Base-by-base conservation (phyloP, 2,113 vertebrate genomes). In the Naja naja region DNA sequence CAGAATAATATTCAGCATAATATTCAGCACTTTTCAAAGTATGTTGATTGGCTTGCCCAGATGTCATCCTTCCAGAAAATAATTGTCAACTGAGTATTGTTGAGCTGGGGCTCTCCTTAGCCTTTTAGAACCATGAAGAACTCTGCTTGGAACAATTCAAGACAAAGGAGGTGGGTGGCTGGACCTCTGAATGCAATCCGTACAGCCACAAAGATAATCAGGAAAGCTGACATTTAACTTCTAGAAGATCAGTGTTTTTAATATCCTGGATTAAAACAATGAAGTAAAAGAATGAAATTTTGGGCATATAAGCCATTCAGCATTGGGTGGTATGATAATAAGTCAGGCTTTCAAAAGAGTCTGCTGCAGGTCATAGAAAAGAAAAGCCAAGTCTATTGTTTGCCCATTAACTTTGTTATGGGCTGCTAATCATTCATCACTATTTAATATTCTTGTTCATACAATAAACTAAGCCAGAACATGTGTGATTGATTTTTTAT, bases 181-280 rank as follows among this genome's bases (percentile, higher is more conserved):
- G 0, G 1, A 86, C 87, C 23, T 86, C 91, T 85, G 91, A 95
- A 93, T 0, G 0, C 22, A 85, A 93, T 74, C 91, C 93, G 90
- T 0, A 4, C 85, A 30, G 49, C 55, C 0, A 0, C 90, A 92
- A 95, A 89, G 93, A 94, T 93, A 94, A 92, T 94, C 94, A 95
- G 95, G 92, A 96, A 97, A 96, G 93, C 95, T 92, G 92, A 85
- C 53, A 91, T 85, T 95, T 93, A 95, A 96, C 93, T 96, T 95
- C 91, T 1, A 16, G 94, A 92, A 93, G 90, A 91, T 95, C 94
- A 94, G 8, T 96, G 95, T 93, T 94, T 95, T 95, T 96, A 97
- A 97, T 96, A 95, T 95, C 93, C 39, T 0, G 94, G 96, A 97
- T 96, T 97, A 97, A 96, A 88, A 81, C 18, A 18, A 81, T 39